Percentiles rank a stretch among this genome's conserved stretches.
These are phyloP conservation scores for Drosophila dunni DNA, from an alignment of 1,140 invertebrate species.

Conservation along the genomic window DNA sequence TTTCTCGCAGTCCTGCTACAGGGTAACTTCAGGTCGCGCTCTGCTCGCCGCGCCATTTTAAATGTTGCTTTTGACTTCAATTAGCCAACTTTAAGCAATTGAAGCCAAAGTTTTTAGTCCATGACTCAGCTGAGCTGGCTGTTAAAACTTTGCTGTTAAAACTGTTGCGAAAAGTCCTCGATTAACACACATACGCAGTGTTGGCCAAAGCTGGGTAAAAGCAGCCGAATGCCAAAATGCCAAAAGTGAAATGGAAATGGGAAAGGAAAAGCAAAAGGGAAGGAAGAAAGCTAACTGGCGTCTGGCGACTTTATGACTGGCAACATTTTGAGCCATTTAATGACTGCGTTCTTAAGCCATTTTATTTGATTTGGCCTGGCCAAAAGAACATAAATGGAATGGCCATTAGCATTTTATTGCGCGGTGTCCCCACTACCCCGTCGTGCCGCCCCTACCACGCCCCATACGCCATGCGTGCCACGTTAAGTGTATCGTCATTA, in stretches of 20 bases:
- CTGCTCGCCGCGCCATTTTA: neutral
- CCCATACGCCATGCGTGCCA: constrained; percentile 13
- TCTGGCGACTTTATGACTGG: constrained; percentile 26
- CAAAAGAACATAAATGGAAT: constrained; percentile 26
- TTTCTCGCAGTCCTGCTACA: neutral
- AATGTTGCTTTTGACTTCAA: constrained; percentile 17
- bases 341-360: constrained; percentile 21
- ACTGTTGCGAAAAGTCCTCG: constrained; percentile 4
- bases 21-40: neutral
- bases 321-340: constrained; percentile 37
- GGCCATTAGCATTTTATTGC: constrained; percentile 36
- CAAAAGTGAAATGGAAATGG: constrained; percentile 11
- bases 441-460: neutral
- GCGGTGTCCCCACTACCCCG: neutral
- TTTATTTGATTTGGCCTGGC: constrained; percentile 25
- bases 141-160: constrained; percentile 10
- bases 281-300: neutral
- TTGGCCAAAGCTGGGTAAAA: neutral
- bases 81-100: constrained; percentile 31
- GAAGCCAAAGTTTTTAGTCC: constrained; percentile 9
- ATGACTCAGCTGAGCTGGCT: constrained; percentile 8
- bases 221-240: neutral
- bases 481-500: constrained; percentile 13
- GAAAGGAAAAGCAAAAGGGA: neutral
- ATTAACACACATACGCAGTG: constrained; percentile 37